A percentile compares a stretch with the other conserved stretches of the same genome.
Conservation (phyloP, 2,888 invertebrate species). For the Unio delphinus region DNA sequence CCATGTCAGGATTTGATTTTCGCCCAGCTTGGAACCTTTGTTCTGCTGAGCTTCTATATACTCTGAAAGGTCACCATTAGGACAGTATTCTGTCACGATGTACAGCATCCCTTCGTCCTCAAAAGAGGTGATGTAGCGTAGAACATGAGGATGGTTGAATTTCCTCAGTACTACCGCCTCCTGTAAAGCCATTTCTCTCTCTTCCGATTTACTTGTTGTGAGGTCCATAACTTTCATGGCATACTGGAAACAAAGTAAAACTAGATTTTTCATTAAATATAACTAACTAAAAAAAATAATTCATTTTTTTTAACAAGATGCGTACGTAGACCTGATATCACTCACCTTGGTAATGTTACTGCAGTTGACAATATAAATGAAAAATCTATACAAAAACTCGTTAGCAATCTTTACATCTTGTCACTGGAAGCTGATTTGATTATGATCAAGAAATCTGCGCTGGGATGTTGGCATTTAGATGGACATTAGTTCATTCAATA, state of each 20-base stretch:
- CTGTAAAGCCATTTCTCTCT: conserved; percentile 64
- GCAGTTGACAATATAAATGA: no score
- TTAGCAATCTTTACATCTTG: no score
- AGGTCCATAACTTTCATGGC: conserved; percentile 70
- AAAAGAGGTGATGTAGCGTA: conserved; percentile 43
- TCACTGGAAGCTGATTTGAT: no score
- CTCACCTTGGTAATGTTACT: no score
- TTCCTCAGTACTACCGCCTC: conserved; percentile 66
- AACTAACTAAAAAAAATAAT: no score
- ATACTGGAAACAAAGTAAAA: conserved; percentile 52
- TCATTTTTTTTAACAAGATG: no score
- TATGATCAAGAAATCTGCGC: no score
- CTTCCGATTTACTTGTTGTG: conserved; percentile 60
- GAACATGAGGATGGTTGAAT: conserved; percentile 39
- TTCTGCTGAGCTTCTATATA: conserved; percentile 61
- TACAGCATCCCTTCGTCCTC: conserved; percentile 63
- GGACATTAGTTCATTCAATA: no score
- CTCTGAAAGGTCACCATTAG: conserved; percentile 70
- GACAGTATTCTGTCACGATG: conserved; percentile 73
- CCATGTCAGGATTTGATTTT: conserved; percentile 71
- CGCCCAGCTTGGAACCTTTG: conserved; percentile 59
- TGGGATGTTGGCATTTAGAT: no score
- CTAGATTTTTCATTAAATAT: no score
- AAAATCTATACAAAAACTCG: no score
- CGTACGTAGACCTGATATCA: no score